Base-by-base conservation (phyloP, 2,888 invertebrate genomes). In the Caenorhabditis angaria region DNA sequence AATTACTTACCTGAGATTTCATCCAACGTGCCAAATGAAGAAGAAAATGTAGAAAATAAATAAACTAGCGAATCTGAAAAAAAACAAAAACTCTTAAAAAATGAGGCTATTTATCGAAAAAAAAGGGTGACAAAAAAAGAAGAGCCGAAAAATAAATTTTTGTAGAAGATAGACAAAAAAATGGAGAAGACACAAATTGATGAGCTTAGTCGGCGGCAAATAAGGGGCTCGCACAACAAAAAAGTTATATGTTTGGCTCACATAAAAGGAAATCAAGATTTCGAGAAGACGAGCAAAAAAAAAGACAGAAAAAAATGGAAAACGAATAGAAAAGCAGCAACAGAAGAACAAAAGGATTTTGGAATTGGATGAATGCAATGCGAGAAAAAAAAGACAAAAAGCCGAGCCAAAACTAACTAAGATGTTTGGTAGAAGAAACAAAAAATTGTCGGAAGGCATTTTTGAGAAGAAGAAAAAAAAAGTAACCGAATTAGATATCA, bases 401-500 rank as follows among this genome's bases (percentile, higher is more conserved):
- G 14, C 41, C 10, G 18, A 41, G 41, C 41, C 41, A 14, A 41
- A 41, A 41, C 41, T 3, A 41, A 41, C 41, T 12, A 14, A 41
- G 41, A 18, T 32, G 32, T 32, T 41, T 41, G 41, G 41, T 41
- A 41, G 41, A 32, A 41, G 41, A 41, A 41, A 41, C 10, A 41
- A 41, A 41, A 41, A 12, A 18, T 18, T 18, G 41, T 3, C 32
- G 32, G 18, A 12, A 41, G 18, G 41, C 41, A 41, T n/a, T n/a
- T n/a, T n/a, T n/a, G n/a, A 41, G 18, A 41, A 41, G 18, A 32
- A 32, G 10, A 5, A 10, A 32, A 32, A 48, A 50, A 41, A 60
- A 64, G 65, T 70, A 70, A 70, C 69, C 61, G 61, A 70, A 70
- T 70, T 70, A 70, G 61, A 70, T 70, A 70, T 70, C 69, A 70